A percentile compares a stretch with the other conserved stretches of the same genome.
phyloP scores from a whole-genome alignment of 2,113 vertebrate species.

The Crotophaga sulcirostris region DNA sequence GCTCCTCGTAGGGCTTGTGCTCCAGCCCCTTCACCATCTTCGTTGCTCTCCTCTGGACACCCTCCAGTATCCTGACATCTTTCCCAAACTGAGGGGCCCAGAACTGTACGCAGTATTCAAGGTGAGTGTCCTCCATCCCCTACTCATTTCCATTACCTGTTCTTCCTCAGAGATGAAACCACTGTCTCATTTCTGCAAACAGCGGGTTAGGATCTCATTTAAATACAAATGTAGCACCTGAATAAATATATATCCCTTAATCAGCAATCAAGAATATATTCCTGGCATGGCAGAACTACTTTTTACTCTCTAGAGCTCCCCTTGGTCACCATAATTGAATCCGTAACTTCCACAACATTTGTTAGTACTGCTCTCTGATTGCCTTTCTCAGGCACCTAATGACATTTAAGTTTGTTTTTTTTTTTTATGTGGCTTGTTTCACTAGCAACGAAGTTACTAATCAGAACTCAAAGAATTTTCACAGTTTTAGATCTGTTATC shows the following conservation, averaged over 20 bases:
- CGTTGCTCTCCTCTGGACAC: too few relatives aligned
- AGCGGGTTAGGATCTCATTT: background rate
- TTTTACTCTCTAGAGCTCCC: background rate
- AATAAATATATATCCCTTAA: background rate
- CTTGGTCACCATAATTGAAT: background rate
- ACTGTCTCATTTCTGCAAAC: background rate
- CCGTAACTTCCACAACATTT: background rate
- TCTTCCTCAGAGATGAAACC: background rate
- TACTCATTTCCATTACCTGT: background rate
- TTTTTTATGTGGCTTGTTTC: background rate
- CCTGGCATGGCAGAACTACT: background rate
- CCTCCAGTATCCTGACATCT: too few relatives aligned
- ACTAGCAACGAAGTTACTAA: background rate
- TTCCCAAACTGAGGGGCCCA: too few relatives aligned
- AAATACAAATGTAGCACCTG: background rate
- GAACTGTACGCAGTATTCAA: too few relatives aligned
- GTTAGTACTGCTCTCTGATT: background rate
- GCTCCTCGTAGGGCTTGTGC: too few relatives aligned
- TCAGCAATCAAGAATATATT: background rate
- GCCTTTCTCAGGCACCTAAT: background rate
- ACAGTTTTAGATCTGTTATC: background rate
- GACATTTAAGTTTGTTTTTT: background rate
- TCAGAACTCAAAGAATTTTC: background rate
- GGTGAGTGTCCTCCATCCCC: too few relatives aligned
- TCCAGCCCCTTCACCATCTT: too few relatives aligned